Evolutionary conservation across 2,888 invertebrate genomes (phyloP).

Genomic region (Exephanes ischioxanthus): DNA sequence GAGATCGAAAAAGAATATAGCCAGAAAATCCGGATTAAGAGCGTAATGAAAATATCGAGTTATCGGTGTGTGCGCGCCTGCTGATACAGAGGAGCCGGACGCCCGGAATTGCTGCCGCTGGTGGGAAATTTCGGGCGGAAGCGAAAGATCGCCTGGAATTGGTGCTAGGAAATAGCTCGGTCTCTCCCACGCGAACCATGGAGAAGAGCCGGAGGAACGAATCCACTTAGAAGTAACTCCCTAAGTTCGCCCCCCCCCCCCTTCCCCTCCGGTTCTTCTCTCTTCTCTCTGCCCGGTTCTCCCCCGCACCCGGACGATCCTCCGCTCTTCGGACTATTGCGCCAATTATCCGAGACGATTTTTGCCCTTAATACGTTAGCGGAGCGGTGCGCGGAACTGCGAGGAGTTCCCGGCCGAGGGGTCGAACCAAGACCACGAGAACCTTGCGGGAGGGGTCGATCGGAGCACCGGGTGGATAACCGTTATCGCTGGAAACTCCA

Average conservation of each 20-base stretch:
- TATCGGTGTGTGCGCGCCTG: constrained; percentile 51
- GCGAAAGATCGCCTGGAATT: constrained; percentile 54
- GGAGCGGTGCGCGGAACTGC: constrained; percentile 32
- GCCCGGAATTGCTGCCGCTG: constrained; percentile 46
- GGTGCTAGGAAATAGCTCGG: constrained; percentile 58
- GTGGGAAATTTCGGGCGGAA: constrained; percentile 49
- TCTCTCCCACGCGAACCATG: constrained; percentile 10
- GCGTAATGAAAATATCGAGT: constrained; percentile 81
- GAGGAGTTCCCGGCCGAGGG: constrained; percentile 36
- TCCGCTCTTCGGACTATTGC: constrained; percentile 67
- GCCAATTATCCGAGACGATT: constrained; percentile 69
- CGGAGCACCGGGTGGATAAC: constrained; percentile 51
- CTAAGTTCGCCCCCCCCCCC: constrained; percentile 39
- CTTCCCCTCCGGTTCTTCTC: background rate
- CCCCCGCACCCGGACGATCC: constrained; percentile 27
- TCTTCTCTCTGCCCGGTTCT: background rate
- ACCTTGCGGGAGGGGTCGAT: constrained; percentile 10
- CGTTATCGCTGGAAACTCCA: constrained; percentile 71
- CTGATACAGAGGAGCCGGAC: constrained; percentile 1
- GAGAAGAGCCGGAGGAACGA: constrained; percentile 62
- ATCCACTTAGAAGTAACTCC: constrained; percentile 70
- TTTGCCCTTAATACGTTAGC: constrained; percentile 67
- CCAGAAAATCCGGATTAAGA: constrained; percentile 81
- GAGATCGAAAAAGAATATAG: constrained; percentile 63
- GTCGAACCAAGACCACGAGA: constrained; percentile 29